phyloP scores from a whole-genome alignment of 2,888 invertebrate genomes.

The Synanthedon vespiformis region DNA sequence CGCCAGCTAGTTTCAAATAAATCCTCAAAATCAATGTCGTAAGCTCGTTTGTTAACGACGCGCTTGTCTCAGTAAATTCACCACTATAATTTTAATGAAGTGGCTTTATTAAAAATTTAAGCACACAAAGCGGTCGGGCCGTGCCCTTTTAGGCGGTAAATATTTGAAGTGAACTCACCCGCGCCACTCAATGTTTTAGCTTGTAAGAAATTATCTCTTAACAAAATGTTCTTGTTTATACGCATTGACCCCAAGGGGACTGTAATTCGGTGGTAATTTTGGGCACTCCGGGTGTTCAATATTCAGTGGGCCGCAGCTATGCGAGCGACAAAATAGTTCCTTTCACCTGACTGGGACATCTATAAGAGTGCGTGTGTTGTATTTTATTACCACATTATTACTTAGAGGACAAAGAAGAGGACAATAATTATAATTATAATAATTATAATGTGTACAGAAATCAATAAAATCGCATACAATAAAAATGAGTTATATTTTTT shows the following conservation, averaged over 20 bases:
- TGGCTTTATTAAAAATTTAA: background rate
- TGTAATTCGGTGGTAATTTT: constrained; percentile 7
- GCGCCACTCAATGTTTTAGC: constrained; percentile 2
- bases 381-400: too few species aligned
- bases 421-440: too few species aligned
- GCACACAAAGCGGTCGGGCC: constrained; percentile 1
- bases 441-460: too few species aligned
- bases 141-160: constrained; percentile 4
- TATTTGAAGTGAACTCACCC: constrained; percentile 6
- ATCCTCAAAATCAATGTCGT: too few species aligned
- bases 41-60: too few species aligned
- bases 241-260: constrained; percentile 1
- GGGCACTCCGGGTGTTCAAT: constrained; percentile 2
- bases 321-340: background rate
- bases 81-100: background rate
- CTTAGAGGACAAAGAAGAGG: too few species aligned
- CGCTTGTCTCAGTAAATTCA: background rate
- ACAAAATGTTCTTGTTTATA: constrained; percentile 1
- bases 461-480: too few species aligned
- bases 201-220: constrained; percentile 1
- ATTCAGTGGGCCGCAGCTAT: constrained; percentile 2
- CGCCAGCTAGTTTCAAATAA: too few species aligned
- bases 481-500: too few species aligned
- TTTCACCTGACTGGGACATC: too few species aligned
- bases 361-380: too few species aligned